Percentiles rank a stretch among this genome's conserved stretches.
phyloP scores from a whole-genome alignment of 2,113 vertebrate genomes.

The Platysternon megacephalum region DNA sequence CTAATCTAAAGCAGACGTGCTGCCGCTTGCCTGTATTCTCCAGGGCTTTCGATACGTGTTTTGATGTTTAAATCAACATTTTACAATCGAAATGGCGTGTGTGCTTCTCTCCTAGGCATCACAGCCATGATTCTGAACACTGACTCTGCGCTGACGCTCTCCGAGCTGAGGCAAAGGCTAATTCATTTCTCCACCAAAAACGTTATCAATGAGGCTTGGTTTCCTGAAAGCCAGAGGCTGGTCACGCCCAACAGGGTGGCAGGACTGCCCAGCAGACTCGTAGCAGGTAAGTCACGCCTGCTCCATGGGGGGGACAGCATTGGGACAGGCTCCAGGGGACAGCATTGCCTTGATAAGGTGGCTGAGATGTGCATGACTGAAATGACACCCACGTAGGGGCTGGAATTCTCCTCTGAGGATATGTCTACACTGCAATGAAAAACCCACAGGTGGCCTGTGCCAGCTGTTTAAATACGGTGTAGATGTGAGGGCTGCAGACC shows the following conservation, averaged over 20 bases:
- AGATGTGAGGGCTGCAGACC: not conserved
- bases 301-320: not conserved
- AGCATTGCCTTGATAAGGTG: not conserved
- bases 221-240: slow-evolving; percentile 80
- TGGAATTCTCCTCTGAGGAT: not conserved
- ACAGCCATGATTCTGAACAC: slow-evolving; percentile 83
- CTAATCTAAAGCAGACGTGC: not conserved
- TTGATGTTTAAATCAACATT: not conserved
- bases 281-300: slow-evolving; percentile 41
- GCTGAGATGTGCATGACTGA: not conserved
- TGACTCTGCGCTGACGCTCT: slow-evolving; percentile 66
- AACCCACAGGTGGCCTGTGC: not conserved
- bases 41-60: not conserved
- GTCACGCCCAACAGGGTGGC: slow-evolving; percentile 85
- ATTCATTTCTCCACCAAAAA: slow-evolving; percentile 80
- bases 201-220: slow-evolving; percentile 73
- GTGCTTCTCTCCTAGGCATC: slow-evolving; percentile 73
- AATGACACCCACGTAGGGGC: not conserved
- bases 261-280: slow-evolving; percentile 65
- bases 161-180: slow-evolving; percentile 84
- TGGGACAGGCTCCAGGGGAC: not conserved
- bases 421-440: not conserved
- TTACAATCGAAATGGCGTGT: not conserved
- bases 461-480: not conserved
- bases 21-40: not conserved